Evolutionary conservation across 2,888 invertebrate genomes (phyloP), one percentile per base, ranked within the genome.

Genomic region (Eristalinus sepulchralis): DNA sequence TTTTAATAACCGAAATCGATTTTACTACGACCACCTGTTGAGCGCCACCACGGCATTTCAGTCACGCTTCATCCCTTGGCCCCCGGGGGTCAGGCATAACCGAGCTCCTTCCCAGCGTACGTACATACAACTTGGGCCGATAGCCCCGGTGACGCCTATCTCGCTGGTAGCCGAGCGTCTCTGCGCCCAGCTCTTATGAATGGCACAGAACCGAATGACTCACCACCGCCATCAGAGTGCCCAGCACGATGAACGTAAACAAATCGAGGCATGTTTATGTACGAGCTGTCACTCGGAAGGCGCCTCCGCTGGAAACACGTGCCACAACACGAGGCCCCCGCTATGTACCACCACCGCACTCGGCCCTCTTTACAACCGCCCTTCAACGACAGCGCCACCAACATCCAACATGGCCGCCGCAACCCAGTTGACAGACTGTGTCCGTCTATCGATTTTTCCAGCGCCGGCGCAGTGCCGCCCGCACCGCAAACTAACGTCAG

Each of bases 21-120:
- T 87, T 87, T 87, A 87, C 87, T 87, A 87, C 83, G 83, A 87
- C 87, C 83, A 87, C 83, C 87, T 87, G 87, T 87, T 86, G 79
- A 33, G 13, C 47, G 47, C n/a, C 39, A 17, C 39, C 27, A 3
- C 47, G 17, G 17, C 39, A n/a, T n/a, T 6, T 8, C 17, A 47
- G 47, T 17, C 20, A 67, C 36, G 31, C 55, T n/a, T 47, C 36
- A 36, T 33, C 57, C 63, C 59, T 64, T 76, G 64, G 76, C 59
- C 47, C 57, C 59, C n/a, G n/a, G n/a, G 33, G 68, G 39, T 70
- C 76, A 33, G 67, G 33, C 20, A 36, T 64, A 27, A 66, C 27
- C 66, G 53, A 53, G 11, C 62, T 79, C 63, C 24, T 80, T 66
- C 66, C 75, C 27, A 85, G 64, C 82, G 82, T 78, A 85, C 31